A percentile compares a stretch with the other conserved stretches of the same genome.
Evolutionary conservation across 2,797 vertebrate species (phyloP).

Genomic region (Syngnathus rostellatus): DNA sequence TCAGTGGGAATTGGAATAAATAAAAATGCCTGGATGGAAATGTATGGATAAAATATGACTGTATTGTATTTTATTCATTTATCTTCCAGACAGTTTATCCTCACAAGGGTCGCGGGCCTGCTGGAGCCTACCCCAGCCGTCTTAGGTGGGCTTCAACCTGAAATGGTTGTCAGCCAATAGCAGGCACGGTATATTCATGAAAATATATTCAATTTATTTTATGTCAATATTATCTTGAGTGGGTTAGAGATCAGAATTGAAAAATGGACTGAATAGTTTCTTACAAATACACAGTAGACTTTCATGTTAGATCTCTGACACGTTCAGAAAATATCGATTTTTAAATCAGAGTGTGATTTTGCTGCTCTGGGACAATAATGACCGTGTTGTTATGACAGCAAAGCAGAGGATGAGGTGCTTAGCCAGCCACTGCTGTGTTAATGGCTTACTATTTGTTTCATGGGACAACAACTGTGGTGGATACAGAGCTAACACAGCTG

Average conservation of each 20-base stretch:
- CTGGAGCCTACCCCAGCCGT: too few species aligned
- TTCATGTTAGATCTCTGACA: background rate
- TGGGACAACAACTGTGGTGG: constrained; percentile 51
- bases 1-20: background rate
- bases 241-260: too few species aligned
- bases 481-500: constrained; percentile 49
- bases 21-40: background rate
- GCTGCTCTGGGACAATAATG: background rate
- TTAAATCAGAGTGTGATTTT: background rate
- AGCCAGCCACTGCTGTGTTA: constrained; percentile 35
- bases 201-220: too few species aligned
- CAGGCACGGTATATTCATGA: too few species aligned
- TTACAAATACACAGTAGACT: background rate
- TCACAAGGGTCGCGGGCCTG: too few species aligned
- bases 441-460: constrained; percentile 49
- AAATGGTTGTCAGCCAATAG: too few species aligned
- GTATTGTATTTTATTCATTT: background rate
- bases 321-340: background rate
- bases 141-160: too few species aligned
- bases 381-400: background rate
- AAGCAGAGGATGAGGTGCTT: constrained; percentile 14
- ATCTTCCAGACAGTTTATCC: too few species aligned
- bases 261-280: too few species aligned
- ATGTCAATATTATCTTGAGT: too few species aligned
- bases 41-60: background rate